These are phyloP conservation scores for Actinia tenebrosa DNA, from an alignment of 64 coral and sea anemone genomes.

Conservation along the genomic window DNA sequence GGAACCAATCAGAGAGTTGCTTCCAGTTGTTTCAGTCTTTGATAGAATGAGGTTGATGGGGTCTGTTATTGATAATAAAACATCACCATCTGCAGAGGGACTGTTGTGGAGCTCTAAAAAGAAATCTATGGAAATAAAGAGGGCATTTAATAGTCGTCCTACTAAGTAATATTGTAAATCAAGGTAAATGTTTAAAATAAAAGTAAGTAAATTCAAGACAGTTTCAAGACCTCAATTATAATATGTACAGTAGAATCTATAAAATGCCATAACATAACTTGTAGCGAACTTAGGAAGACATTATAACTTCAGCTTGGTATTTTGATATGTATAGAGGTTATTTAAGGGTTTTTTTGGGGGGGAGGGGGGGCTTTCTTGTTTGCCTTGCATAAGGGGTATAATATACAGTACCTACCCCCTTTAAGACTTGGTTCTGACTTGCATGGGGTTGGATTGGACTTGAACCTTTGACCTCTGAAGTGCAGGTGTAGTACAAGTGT, in stretches of 20 bases:
- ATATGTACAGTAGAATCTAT: no score
- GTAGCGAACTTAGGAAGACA: no score
- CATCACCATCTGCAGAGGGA: background rate
- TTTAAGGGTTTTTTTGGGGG: no score
- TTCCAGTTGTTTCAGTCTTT: background rate
- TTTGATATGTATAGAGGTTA: no score
- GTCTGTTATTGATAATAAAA: background rate
- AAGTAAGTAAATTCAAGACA: no score
- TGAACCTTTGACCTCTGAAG: slow-evolving; percentile 21
- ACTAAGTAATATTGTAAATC: no score
- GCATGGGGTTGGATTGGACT: background rate
- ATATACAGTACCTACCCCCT: background rate
- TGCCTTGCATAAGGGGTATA: background rate
- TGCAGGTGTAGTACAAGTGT: background rate
- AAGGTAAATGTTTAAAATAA: no score
- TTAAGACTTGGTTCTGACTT: background rate
- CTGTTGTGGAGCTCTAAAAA: slow-evolving; percentile 11
- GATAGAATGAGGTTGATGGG: slow-evolving; percentile 14
- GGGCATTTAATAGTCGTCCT: background rate
- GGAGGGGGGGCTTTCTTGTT: no score
- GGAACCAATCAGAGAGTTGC: background rate
- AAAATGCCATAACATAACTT: no score
- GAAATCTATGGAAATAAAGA: background rate
- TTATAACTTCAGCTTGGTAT: no score
- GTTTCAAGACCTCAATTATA: no score